Conservation (phyloP, 2,888 invertebrate genomes). For the Tenthredo livida region DNA sequence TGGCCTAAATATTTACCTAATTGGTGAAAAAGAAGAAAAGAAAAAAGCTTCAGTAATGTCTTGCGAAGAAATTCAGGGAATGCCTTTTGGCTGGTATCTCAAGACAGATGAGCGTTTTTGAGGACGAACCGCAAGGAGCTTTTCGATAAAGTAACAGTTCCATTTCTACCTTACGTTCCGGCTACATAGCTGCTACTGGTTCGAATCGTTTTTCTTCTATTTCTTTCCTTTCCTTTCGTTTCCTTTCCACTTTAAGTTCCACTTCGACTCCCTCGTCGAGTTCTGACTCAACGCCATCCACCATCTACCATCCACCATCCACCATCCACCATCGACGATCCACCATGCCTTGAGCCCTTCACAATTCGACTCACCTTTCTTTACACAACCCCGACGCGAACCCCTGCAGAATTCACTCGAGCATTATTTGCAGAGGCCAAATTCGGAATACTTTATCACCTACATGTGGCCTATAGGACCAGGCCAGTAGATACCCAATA, state of each 20-base stretch:
- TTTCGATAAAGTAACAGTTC: conserved; percentile 2
- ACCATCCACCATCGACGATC: neutral
- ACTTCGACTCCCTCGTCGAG: conserved; percentile 14
- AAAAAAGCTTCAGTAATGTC: neutral
- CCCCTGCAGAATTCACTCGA: conserved; percentile 13
- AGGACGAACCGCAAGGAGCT: neutral
- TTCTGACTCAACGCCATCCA: neutral
- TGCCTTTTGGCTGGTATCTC: neutral
- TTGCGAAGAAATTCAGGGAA: neutral
- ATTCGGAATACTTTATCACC: conserved; percentile 32
- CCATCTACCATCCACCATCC: neutral
- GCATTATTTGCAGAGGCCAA: conserved; percentile 38
- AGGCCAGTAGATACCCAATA: neutral
- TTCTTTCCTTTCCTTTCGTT: neutral
- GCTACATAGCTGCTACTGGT: neutral
- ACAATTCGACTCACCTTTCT: conserved; percentile 29
- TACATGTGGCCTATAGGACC: neutral
- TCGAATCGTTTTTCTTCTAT: neutral
- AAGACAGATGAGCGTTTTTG: conserved; percentile 5
- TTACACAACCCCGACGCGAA: conserved; percentile 16
- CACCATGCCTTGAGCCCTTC: neutral
- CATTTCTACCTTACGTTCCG: neutral
- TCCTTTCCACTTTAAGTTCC: neutral
- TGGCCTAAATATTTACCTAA: too few species aligned
- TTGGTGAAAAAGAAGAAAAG: neutral